A percentile compares a stretch with the other conserved stretches of the same genome.
phyloP scores from a whole-genome alignment of 2,888 invertebrate species.

The Callyntrura sp. region DNA sequence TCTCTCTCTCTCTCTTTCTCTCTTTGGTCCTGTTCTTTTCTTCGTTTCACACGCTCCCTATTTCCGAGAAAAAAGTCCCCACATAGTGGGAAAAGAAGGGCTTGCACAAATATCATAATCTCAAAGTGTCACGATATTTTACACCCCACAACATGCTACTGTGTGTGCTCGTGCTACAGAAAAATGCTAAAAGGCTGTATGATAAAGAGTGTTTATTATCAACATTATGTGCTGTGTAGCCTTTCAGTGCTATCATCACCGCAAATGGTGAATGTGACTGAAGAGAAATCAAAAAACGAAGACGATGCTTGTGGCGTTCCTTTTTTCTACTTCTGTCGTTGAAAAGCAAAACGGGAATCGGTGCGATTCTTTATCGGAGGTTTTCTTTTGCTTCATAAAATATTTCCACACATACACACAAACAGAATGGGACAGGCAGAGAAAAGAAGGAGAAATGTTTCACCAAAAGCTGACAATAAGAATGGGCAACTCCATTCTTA shows the following conservation, averaged over 20 bases:
- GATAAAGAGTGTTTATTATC: conserved; percentile 32
- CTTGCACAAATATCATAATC: conserved; percentile 41
- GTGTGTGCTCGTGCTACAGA: neutral
- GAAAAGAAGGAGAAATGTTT: neutral
- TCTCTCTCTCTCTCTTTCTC: neutral
- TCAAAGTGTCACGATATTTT: conserved; percentile 36
- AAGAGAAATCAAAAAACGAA: too few relatives aligned
- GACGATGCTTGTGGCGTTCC: neutral
- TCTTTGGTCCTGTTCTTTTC: neutral
- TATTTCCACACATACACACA: neutral
- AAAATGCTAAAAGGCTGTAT: neutral
- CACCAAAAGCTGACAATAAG: neutral
- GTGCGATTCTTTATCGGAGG: neutral
- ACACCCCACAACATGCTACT: neutral
- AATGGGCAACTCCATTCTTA: neutral
- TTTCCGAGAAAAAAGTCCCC: neutral
- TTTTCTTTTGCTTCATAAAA: neutral
- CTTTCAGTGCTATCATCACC: conserved; percentile 26
- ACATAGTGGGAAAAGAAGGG: neutral
- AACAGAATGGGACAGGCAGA: neutral
- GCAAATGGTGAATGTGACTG: neutral
- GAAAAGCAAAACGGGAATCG: neutral
- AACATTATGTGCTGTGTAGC: neutral
- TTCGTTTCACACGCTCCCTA: too few relatives aligned
- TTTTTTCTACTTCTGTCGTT: neutral